A percentile compares a stretch with the other conserved stretches of the same genome.
These are phyloP conservation scores for Jacana jacana DNA, from an alignment of 2,113 vertebrate genomes.

Conservation along the genomic window DNA sequence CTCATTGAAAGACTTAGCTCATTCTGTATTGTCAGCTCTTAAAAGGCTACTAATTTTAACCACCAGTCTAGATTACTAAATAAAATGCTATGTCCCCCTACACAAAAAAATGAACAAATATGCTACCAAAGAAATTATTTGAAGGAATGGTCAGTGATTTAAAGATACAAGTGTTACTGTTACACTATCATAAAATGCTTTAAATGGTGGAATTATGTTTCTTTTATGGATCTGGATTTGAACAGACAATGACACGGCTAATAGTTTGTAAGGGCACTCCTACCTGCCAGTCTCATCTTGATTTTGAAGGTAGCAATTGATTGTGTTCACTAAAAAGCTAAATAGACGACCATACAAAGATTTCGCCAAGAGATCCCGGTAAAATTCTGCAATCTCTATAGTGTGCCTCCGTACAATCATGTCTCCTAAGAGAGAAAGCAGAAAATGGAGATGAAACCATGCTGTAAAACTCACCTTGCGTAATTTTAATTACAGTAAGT, in stretches of 20 bases:
- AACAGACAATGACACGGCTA: background rate
- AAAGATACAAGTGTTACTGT: background rate
- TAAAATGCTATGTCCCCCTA: background rate
- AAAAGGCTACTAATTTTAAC: background rate
- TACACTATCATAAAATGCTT: background rate
- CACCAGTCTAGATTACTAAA: background rate
- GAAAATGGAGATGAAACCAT: background rate
- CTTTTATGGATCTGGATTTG: background rate
- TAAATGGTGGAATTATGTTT: background rate
- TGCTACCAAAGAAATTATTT: background rate
- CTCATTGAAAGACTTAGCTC: background rate
- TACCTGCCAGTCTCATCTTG: conserved; percentile 84
- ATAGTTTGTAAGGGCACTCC: background rate
- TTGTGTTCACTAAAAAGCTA: conserved; percentile 87
- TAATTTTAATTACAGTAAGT: background rate
- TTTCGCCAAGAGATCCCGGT: conserved; percentile 90
- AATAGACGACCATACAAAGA: conserved; percentile 90
- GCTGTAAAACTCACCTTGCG: background rate
- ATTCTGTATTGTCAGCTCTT: background rate
- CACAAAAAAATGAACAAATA: background rate
- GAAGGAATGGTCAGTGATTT: background rate
- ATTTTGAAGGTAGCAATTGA: conserved; percentile 86
- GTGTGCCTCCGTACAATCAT: conserved; percentile 83
- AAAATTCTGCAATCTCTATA: conserved; percentile 83
- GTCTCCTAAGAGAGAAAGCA: conserved; percentile 79